phyloP scores from a whole-genome alignment of 1,140 invertebrate species.

The Cotesia chilonis region DNA sequence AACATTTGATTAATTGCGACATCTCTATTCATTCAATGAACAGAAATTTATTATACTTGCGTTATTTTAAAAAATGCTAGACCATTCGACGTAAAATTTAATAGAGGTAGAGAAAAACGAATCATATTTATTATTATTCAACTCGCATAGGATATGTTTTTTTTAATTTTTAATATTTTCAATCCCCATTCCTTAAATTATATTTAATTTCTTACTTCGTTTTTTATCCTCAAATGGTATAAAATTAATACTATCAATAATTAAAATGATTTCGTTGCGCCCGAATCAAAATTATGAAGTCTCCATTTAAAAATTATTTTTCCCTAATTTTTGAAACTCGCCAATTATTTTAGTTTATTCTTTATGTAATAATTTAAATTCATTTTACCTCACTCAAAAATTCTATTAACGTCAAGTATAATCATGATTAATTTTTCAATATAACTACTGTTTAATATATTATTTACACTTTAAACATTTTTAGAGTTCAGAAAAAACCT shows the following conservation, averaged over 20 bases:
- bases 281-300: slow-evolving; percentile 1
- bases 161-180: slow-evolving; percentile 23
- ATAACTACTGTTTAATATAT: slow-evolving; percentile 12
- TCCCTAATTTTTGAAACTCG: background rate
- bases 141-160: background rate
- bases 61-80: background rate
- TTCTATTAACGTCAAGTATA: slow-evolving; percentile 23
- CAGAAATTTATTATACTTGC: slow-evolving; percentile 2
- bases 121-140: background rate
- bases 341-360: background rate
- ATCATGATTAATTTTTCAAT: slow-evolving; percentile 5
- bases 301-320: background rate
- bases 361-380: background rate
- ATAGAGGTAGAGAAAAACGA: background rate
- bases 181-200: background rate
- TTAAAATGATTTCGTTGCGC: slow-evolving; percentile 16
- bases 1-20: slow-evolving; percentile 41
- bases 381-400: slow-evolving; percentile 16
- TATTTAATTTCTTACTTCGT: background rate
- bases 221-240: background rate
- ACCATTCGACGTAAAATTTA: slow-evolving; percentile 10
- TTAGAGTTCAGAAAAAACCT: slow-evolving; percentile 8
- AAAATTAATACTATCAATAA: slow-evolving; percentile 1
- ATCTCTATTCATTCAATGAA: slow-evolving; percentile 41
- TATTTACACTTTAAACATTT: slow-evolving; percentile 28